These are phyloP conservation scores for Bujurquina vittata DNA, from an alignment of 2,113 vertebrate genomes.

Conservation along the genomic window DNA sequence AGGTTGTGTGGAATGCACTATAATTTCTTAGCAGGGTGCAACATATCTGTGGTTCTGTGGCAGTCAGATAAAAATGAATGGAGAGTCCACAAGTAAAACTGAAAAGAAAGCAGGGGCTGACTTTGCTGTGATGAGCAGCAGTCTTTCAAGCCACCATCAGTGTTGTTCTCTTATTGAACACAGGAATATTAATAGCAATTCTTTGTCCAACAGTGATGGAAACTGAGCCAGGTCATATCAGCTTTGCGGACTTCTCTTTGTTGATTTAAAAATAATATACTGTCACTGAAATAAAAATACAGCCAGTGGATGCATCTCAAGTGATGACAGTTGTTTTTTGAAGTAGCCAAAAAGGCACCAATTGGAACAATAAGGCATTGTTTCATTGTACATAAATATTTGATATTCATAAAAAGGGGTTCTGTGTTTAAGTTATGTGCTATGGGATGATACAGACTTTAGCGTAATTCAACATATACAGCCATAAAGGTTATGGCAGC, in stretches of 20 bases:
- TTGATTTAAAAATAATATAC: slow-evolving; percentile 20
- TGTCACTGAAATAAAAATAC: slow-evolving; percentile 32
- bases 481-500: neutral
- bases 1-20: slow-evolving; percentile 37
- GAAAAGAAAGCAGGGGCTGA: neutral
- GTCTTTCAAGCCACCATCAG: slow-evolving; percentile 5
- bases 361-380: neutral
- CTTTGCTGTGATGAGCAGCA: neutral
- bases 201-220: slow-evolving; percentile 8
- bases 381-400: neutral
- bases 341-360: neutral
- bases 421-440: neutral
- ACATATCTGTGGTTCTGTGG: slow-evolving; percentile 26
- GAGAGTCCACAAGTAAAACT: neutral
- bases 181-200: neutral
- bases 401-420: neutral
- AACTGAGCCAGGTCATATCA: neutral
- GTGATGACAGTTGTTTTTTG: slow-evolving; percentile 21
- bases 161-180: slow-evolving; percentile 4
- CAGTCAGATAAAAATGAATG: slow-evolving; percentile 14
- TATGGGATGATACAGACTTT: neutral
- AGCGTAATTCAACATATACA: neutral
- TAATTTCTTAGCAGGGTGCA: slow-evolving; percentile 53
- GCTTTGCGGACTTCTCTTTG: slow-evolving; percentile 20
- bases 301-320: slow-evolving; percentile 8